A percentile compares a stretch with the other conserved stretches of the same genome.
These are phyloP conservation scores for Timema cristinae DNA, from an alignment of 2,888 invertebrate species.

Conservation along the genomic window DNA sequence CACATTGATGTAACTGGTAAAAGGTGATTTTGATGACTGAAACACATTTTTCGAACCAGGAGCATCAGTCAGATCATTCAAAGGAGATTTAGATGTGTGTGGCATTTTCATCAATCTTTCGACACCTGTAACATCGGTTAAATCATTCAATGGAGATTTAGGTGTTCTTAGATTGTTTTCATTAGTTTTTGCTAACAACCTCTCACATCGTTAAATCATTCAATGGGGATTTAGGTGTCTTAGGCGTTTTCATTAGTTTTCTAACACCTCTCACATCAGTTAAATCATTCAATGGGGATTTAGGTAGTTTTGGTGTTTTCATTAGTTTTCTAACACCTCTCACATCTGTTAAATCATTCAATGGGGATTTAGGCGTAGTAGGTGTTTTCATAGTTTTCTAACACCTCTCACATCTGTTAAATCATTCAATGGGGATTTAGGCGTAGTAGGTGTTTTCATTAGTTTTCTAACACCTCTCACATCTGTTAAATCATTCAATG, in stretches of 20 bases:
- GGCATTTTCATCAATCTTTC: conserved; percentile 35
- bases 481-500: conserved; percentile 46
- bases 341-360: conserved; percentile 33
- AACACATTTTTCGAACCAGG: no score
- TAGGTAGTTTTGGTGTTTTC: conserved; percentile 31
- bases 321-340: conserved; percentile 36
- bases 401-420: conserved; percentile 46
- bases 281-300: conserved; percentile 45
- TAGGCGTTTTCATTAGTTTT: conserved; percentile 40
- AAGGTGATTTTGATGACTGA: no score
- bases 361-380: conserved; percentile 34
- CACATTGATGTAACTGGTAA: background rate
- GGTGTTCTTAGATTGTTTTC: conserved; percentile 26
- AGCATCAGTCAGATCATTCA: no score
- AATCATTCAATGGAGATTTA: conserved; percentile 36
- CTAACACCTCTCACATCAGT: conserved; percentile 46
- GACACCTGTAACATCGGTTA: conserved; percentile 34
- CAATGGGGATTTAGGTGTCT: conserved; percentile 39
- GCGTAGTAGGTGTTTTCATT: conserved; percentile 39
- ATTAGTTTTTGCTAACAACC: conserved; percentile 38
- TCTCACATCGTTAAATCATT: conserved; percentile 43
- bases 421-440: conserved; percentile 44
- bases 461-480: conserved; percentile 46
- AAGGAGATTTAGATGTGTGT: conserved; percentile 28
- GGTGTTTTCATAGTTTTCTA: conserved; percentile 41